Conservation (phyloP, 2,113 vertebrate genomes). For the Eurystomus gularis region DNA sequence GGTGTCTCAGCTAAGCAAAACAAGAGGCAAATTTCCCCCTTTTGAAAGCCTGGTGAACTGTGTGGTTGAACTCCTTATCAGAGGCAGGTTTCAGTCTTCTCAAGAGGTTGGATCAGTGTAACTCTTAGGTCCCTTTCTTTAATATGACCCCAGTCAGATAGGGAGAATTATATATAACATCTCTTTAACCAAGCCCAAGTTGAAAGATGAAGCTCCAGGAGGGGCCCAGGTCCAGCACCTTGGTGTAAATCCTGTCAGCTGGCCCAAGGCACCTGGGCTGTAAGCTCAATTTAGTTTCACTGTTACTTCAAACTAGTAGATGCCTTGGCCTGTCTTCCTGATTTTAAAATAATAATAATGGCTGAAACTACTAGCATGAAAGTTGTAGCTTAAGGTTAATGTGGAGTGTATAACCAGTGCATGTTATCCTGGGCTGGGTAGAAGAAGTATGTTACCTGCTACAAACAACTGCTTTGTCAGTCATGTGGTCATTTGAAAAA, state of each 20-base stretch:
- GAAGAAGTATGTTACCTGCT: background rate
- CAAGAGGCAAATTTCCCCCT: background rate
- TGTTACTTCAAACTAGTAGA: background rate
- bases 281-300: background rate
- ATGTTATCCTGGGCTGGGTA: background rate
- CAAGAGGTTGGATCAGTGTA: background rate
- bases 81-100: background rate
- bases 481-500: background rate
- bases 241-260: background rate
- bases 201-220: background rate
- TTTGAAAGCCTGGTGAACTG: background rate
- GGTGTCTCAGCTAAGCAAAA: background rate
- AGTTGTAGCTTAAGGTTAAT: background rate
- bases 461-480: background rate
- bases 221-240: background rate
- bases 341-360: background rate
- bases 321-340: background rate
- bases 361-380: background rate
- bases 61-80: background rate
- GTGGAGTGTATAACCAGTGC: background rate
- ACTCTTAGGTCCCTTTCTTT: background rate
- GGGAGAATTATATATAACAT: background rate
- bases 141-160: background rate
- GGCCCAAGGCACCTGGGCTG: background rate
- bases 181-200: background rate